phyloP scores from a whole-genome alignment of 2,888 invertebrate species.

The Craniophora ligustri region DNA sequence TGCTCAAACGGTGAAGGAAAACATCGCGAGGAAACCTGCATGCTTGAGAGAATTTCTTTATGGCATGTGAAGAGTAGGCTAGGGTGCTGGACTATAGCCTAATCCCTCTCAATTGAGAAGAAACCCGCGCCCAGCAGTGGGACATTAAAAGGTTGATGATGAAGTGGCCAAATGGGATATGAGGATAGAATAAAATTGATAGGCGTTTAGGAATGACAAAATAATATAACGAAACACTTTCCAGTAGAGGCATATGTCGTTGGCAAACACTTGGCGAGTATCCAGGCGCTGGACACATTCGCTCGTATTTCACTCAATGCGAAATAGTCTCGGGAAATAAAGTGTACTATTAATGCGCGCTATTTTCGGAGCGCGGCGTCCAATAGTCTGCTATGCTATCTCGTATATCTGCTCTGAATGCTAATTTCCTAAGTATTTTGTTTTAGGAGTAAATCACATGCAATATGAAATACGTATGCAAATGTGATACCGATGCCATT shows the following conservation, averaged over 20 bases:
- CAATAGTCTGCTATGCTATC: conserved; percentile 69
- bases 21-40: no score
- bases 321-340: conserved; percentile 76
- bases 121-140: no score
- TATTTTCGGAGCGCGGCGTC: conserved; percentile 79
- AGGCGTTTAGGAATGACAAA: conserved; percentile 32
- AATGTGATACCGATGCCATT: conserved; percentile 17
- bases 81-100: no score
- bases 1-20: no score
- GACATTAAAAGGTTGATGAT: neutral
- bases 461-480: conserved; percentile 21
- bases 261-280: conserved; percentile 65
- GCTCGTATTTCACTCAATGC: conserved; percentile 80
- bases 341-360: conserved; percentile 73
- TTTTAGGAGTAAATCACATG: conserved; percentile 16
- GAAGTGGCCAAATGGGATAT: neutral
- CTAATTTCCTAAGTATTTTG: conserved; percentile 28
- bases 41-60: no score
- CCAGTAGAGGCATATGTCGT: conserved; percentile 50
- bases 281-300: conserved; percentile 72
- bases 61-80: no score
- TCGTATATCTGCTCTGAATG: conserved; percentile 33
- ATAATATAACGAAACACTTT: conserved; percentile 29
- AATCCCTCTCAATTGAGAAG: no score
- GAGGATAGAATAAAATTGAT: conserved; percentile 11